Evolutionary conservation across 2,888 invertebrate species (phyloP), one percentile per base, ranked within the genome.

Genomic region (Chrysina gloriosa): DNA sequence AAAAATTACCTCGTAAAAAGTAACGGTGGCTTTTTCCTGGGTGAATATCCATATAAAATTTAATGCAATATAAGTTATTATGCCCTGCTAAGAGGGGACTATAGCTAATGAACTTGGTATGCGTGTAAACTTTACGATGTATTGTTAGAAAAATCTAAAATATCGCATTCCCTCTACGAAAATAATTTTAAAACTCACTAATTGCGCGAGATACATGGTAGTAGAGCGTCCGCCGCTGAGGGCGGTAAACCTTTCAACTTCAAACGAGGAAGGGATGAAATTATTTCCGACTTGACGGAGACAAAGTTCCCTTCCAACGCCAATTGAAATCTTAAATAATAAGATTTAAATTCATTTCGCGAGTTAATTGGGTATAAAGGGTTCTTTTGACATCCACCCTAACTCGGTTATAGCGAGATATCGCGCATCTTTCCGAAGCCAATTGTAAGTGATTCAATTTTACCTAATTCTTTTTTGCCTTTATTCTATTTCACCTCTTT

Each of bases 281-380:
- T 52, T 9, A 48, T 31, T 50, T 50, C 27, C 50, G 21, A 19
- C 45, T 19, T 45, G 45, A 45, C 45, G 21, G 45, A 45, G 7
- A 4, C 21, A 19, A 27, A 42, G n/a, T 14, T 7, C 16, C 14
- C 16, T 21, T 19, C 58, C 36, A 42, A 16, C 42, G 42, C 54
- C 66, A 66, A 68, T 58, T 65, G 70, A 66, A 66, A 70, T 70
- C 68, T 70, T 69, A 66, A 67, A 70, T 70, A 69, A 69, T 65
- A 69, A 67, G 71, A 71, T 71, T 71, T 69, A 69, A 71, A 71
- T 69, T 71, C 71, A 69, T 69, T 70, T 70, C 63, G 48, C 54
- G 56, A 69, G 68, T 68, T 71, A 71, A 71, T 71, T 71, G 71
- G 67, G 69, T 67, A 67, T 71, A 69, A 71, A 71, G 71, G 71